Base-by-base conservation (phyloP, 2,797 vertebrate genomes). In the Erpetoichthys calabaricus region DNA sequence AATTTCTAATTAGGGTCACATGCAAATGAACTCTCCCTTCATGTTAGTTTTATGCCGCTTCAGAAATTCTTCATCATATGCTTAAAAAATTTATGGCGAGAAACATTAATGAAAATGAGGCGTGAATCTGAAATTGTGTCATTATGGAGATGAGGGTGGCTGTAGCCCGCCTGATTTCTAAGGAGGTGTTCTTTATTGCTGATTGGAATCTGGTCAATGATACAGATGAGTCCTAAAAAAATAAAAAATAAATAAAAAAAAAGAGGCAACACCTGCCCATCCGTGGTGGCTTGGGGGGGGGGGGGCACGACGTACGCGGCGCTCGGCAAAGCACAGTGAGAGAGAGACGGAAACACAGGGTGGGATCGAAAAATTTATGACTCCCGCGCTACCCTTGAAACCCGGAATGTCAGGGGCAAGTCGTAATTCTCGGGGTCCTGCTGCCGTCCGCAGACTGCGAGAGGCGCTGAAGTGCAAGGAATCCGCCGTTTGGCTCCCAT, bases 101-200 rank as follows among this genome's bases (percentile, higher is more conserved):
- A 82, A 84, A 82, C 82, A 83, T 87, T 86, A 87, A 85, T 86
- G 84, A 86, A 86, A 85, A 88, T 86, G 82, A 86, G 81, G 80
- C 78, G 73, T 82, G 80, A 84, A 86, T 83, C 78, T 77, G 80
- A 86, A 86, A 87, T 83, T 77, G 78, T 79, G 73, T 78, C 80
- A 81, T 88, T 85, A 84, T 77, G 77, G 76, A 83, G 80, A 86
- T 74, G 75, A 78, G 76, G 59, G 58, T 75, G 70, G 76, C 76
- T 61, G 5, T 62, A 46, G 75, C 73, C 56, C 64, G 73, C 65
- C 73, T 80, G 79, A 78, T 80, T 81, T 82, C 76, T 79, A 73
- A 83, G 80, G 80, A 83, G 77, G 81, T 73, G 64, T 73, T 74
- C 70, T 78, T 85, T 86, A 62, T 66, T 63, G 65, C 59, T 64